These are phyloP conservation scores for Lasius platythorax DNA, from an alignment of 2,888 invertebrate genomes.

Conservation along the genomic window DNA sequence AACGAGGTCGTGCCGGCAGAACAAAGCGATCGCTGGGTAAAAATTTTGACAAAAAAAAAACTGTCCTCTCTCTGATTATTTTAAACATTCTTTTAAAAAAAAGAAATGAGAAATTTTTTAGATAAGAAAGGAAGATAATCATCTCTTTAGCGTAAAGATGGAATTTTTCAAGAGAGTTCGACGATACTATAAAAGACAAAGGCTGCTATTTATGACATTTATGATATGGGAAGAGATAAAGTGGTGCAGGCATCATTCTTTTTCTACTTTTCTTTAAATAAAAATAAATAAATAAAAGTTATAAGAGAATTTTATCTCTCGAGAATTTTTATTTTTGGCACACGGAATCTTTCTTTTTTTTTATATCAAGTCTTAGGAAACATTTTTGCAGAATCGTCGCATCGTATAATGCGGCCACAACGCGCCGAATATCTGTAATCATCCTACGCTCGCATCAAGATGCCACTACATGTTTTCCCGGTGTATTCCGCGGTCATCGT, in stretches of 20 bases:
- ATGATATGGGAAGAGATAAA: background rate
- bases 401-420: background rate
- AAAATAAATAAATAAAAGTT: background rate
- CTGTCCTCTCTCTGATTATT: background rate
- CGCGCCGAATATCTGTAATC: constrained; percentile 34
- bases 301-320: background rate
- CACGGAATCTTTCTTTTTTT: background rate
- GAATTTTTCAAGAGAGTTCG: background rate
- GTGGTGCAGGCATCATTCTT: background rate
- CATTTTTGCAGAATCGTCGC: background rate
- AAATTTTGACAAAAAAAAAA: constrained; percentile 22
- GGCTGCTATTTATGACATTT: background rate
- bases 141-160: background rate
- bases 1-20: constrained; percentile 19
- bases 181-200: background rate
- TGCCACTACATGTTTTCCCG: constrained; percentile 21
- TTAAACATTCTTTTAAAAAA: background rate
- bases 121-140: background rate
- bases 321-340: background rate
- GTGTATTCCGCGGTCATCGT: constrained; percentile 45
- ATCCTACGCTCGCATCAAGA: constrained; percentile 25
- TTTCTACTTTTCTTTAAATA: background rate
- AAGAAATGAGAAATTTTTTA: background rate
- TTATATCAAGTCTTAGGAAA: background rate
- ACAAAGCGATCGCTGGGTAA: constrained; percentile 28